These are phyloP conservation scores for Dasysyrphus tricinctus DNA, from an alignment of 2,888 invertebrate genomes.

Conservation along the genomic window DNA sequence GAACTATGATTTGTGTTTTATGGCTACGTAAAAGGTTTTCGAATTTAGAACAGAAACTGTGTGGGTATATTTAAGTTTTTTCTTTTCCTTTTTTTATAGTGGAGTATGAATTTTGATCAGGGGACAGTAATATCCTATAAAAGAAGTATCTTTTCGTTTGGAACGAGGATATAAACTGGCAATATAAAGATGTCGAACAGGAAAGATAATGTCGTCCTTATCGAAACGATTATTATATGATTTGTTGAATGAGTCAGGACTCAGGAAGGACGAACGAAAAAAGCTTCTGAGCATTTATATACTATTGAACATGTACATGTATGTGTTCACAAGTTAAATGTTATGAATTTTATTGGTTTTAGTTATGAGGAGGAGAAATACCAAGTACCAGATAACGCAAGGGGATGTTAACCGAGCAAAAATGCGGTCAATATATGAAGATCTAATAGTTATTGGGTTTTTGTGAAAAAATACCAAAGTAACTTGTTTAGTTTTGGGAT, in stretches of 20 bases:
- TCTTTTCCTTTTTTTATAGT: not conserved
- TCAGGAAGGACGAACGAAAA: not conserved
- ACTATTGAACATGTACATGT: too few species aligned
- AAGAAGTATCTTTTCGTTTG: slow-evolving; percentile 4
- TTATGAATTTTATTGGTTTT: not conserved
- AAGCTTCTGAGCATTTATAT: not conserved
- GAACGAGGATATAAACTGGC: slow-evolving; percentile 22
- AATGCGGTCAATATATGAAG: too few species aligned
- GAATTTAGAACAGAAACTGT: slow-evolving; percentile 46
- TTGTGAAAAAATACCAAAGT: too few species aligned
- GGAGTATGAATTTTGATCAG: slow-evolving; percentile 24
- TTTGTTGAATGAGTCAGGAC: slow-evolving; percentile 34
- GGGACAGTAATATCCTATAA: slow-evolving; percentile 24
- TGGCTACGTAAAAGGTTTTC: slow-evolving; percentile 52
- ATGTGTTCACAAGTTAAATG: not conserved
- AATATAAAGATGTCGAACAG: slow-evolving; percentile 65
- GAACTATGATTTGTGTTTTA: slow-evolving; percentile 67
- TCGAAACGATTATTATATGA: slow-evolving; percentile 48
- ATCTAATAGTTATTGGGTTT: too few species aligned
- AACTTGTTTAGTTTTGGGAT: too few species aligned
- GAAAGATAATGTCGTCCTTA: slow-evolving; percentile 50
- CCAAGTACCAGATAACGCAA: too few species aligned
- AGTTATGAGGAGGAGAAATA: too few species aligned
- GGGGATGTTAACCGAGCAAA: too few species aligned
- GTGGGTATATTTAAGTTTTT: slow-evolving; percentile 43